Percentiles rank a stretch among this genome's conserved stretches.
Evolutionary conservation across 2,888 invertebrate species (phyloP).

Genomic region (Cephus spinipes): DNA sequence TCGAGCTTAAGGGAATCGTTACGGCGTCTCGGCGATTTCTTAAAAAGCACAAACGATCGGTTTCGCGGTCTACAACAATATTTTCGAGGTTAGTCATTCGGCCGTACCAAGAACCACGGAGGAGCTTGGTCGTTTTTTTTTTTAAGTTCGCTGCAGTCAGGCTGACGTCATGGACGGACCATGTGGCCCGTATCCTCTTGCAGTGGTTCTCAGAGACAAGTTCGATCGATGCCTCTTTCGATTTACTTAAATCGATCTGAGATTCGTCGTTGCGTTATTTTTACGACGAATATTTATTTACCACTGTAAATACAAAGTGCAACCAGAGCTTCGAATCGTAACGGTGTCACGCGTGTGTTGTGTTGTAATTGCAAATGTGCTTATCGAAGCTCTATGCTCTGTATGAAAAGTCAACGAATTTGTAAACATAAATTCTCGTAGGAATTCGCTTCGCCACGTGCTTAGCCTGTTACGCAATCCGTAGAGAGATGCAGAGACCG

Average conservation of each 20-base stretch:
- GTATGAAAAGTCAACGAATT: neutral
- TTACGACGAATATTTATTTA: neutral
- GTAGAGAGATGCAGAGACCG: neutral
- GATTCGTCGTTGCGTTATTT: neutral
- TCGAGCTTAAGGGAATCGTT: conserved; percentile 1
- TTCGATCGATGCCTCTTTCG: neutral
- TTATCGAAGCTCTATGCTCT: neutral
- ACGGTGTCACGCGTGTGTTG: neutral
- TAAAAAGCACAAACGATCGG: neutral
- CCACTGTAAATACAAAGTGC: neutral
- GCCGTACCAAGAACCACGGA: neutral
- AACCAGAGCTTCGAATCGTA: neutral
- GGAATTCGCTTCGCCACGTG: neutral
- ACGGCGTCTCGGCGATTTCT: neutral
- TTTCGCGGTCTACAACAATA: conserved; percentile 6
- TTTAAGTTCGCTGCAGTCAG: conserved; percentile 25
- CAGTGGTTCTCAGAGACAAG: conserved; percentile 35
- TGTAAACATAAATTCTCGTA: neutral
- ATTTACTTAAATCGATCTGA: neutral
- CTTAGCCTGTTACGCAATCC: neutral
- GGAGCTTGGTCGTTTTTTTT: conserved; percentile 29
- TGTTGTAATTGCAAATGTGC: neutral
- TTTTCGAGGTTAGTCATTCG: conserved; percentile 8
- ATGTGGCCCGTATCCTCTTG: conserved; percentile 43
- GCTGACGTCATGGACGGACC: conserved; percentile 39